Conservation (phyloP, 2,888 invertebrate genomes). For the Phaonia tiefii region DNA sequence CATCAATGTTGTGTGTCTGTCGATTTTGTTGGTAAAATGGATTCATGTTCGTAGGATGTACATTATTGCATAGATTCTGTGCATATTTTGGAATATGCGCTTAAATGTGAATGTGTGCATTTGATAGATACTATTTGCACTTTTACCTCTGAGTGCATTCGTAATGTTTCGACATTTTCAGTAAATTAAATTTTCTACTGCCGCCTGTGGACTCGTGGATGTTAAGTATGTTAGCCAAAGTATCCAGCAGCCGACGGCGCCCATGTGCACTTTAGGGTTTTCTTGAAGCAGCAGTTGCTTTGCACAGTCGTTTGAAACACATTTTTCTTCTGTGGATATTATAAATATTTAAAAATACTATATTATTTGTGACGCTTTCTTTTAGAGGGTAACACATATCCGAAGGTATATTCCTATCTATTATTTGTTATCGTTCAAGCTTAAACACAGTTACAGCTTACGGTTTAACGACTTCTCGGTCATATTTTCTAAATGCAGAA, state of each 20-base stretch:
- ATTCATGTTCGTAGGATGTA: not conserved
- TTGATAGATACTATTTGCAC: slow-evolving; percentile 13
- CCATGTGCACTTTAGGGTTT: slow-evolving; percentile 1
- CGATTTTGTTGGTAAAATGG: not conserved
- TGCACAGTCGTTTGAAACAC: too few relatives aligned
- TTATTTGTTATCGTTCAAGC: too few relatives aligned
- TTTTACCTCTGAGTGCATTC: not conserved
- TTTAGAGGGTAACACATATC: too few relatives aligned
- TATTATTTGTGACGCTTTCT: too few relatives aligned
- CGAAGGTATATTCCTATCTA: too few relatives aligned
- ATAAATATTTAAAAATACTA: too few relatives aligned
- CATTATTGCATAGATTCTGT: not conserved
- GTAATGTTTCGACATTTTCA: slow-evolving; percentile 30
- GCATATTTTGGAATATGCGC: too few relatives aligned
- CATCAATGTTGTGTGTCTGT: slow-evolving; percentile 16
- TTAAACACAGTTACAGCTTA: too few relatives aligned
- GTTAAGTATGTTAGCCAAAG: slow-evolving; percentile 26
- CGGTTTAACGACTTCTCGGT: too few relatives aligned
- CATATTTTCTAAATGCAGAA: too few relatives aligned
- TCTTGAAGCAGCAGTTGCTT: not conserved
- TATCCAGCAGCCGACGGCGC: not conserved
- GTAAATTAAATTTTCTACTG: slow-evolving; percentile 24
- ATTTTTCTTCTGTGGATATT: too few relatives aligned
- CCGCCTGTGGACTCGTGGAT: slow-evolving; percentile 17
- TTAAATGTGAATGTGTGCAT: not conserved